phyloP scores from a whole-genome alignment of 2,888 invertebrate genomes.

The Leptura quadrifasciata region DNA sequence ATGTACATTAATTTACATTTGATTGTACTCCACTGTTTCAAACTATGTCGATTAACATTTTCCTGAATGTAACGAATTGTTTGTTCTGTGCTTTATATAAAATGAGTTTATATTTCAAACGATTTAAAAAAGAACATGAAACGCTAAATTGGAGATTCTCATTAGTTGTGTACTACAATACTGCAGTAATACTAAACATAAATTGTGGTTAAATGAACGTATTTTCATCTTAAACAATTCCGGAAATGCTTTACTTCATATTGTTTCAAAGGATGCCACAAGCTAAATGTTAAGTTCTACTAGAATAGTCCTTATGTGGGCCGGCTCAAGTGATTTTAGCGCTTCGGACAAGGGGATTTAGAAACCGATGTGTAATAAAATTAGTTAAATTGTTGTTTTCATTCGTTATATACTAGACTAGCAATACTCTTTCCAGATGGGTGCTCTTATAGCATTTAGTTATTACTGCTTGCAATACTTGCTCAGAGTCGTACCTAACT shows the following conservation, averaged over 20 bases:
- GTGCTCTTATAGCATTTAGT: too few relatives aligned
- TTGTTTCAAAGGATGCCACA: not conserved
- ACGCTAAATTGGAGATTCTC: not conserved
- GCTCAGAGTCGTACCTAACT: too few relatives aligned
- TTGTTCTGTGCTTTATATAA: not conserved
- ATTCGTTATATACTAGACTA: too few relatives aligned
- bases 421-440: too few relatives aligned
- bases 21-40: not conserved
- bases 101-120: constrained; percentile 17
- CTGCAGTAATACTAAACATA: constrained; percentile 9
- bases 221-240: constrained; percentile 9
- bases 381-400: not conserved
- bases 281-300: not conserved
- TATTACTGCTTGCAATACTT: too few relatives aligned
- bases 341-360: not conserved
- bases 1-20: constrained; percentile 28
- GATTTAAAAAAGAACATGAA: constrained; percentile 17
- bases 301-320: not conserved
- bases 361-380: not conserved
- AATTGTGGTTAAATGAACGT: constrained; percentile 1
- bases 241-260: not conserved
- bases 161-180: not conserved
- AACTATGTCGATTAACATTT: constrained; percentile 5
- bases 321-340: not conserved
- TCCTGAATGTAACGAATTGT: constrained; percentile 10